Conservation (phyloP, 2,113 vertebrate genomes). For the Anoura caudifer region DNA sequence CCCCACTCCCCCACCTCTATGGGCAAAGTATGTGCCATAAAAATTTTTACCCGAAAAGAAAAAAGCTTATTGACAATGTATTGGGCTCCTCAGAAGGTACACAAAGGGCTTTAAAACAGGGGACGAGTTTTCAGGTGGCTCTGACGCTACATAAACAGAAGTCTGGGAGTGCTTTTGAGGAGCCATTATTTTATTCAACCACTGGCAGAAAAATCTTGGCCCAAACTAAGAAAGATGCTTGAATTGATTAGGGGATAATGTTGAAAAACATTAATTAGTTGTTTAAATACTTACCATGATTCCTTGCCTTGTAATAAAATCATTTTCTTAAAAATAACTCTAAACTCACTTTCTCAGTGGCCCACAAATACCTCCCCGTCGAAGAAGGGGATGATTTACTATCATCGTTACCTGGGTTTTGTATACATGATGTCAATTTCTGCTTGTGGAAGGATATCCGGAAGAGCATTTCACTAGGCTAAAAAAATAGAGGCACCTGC, state of each 20-base stretch:
- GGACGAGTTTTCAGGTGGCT: neutral
- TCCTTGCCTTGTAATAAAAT: constrained; percentile 24
- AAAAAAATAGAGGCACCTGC: neutral
- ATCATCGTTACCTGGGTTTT: neutral
- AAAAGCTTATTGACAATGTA: neutral
- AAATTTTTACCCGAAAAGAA: neutral
- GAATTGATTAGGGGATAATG: neutral
- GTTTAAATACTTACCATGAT: neutral
- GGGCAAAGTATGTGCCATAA: neutral
- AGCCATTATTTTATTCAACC: neutral
- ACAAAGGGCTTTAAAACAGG: neutral
- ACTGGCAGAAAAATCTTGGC: neutral
- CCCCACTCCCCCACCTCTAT: neutral
- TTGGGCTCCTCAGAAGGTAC: neutral
- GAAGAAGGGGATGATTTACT: neutral
- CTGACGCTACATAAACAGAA: neutral
- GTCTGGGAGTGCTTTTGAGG: neutral
- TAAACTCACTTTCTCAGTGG: constrained; percentile 32
- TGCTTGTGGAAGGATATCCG: neutral
- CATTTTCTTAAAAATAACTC: constrained; percentile 5
- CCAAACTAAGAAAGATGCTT: neutral
- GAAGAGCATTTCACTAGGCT: neutral
- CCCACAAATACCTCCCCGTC: neutral
- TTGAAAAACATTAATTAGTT: neutral
- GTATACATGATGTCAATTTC: neutral